phyloP scores from a whole-genome alignment of 2,888 invertebrate species.

The Eristalinus sepulchralis region DNA sequence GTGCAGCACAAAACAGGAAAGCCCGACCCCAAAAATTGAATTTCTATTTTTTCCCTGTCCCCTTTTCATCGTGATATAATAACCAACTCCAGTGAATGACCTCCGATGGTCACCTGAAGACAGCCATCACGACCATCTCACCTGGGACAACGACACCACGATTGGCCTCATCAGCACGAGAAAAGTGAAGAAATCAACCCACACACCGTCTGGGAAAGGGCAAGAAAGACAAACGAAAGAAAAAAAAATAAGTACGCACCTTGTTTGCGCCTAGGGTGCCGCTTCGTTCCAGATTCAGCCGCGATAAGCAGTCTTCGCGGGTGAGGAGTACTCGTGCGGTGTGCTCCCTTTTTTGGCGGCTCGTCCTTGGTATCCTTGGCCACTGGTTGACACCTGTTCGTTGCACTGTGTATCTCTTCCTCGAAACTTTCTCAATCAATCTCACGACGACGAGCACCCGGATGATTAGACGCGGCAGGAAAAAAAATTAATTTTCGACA shows the following conservation, averaged over 20 bases:
- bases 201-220: not conserved
- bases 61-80: slow-evolving; percentile 13
- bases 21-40: slow-evolving; percentile 28
- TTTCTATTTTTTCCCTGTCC: not conserved
- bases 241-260: slow-evolving; percentile 50
- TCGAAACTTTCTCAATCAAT: not conserved
- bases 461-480: not conserved
- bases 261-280: slow-evolving; percentile 29
- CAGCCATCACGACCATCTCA: slow-evolving; percentile 16
- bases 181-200: slow-evolving; percentile 14
- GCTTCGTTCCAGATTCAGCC: slow-evolving; percentile 51
- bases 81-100: slow-evolving; percentile 55
- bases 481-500: not conserved
- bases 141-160: slow-evolving; percentile 1
- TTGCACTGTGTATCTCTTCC: slow-evolving; percentile 45
- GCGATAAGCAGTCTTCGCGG: slow-evolving; percentile 51
- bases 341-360: slow-evolving; percentile 40
- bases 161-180: slow-evolving; percentile 10
- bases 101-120: slow-evolving; percentile 26
- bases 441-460: not conserved
- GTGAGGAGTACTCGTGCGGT: not conserved
- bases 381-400: slow-evolving; percentile 64
- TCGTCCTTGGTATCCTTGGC: slow-evolving; percentile 41
- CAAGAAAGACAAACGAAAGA: slow-evolving; percentile 18
- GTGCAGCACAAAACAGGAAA: slow-evolving; percentile 28